phyloP scores from a whole-genome alignment of 1,140 invertebrate species.

The Homalodisca vitripennis region DNA sequence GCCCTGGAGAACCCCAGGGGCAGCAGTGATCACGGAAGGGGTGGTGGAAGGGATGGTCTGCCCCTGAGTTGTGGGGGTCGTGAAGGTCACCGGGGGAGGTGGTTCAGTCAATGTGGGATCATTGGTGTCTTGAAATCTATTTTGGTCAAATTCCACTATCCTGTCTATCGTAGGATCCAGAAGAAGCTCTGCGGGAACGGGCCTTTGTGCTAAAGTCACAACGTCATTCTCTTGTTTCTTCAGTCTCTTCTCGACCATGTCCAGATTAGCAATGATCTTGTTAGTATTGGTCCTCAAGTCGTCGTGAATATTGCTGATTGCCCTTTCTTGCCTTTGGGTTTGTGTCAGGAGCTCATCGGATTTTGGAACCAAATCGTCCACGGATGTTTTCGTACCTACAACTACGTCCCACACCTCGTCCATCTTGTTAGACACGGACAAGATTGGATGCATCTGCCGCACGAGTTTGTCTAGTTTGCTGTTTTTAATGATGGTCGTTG shows the following conservation, averaged over 20 bases:
- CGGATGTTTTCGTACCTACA: constrained; percentile 80
- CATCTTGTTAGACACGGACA: constrained; percentile 80
- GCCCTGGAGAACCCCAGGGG: constrained; percentile 49
- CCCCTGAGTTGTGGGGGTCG: constrained; percentile 34
- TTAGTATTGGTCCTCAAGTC: constrained; percentile 79
- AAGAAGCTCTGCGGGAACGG: constrained; percentile 63
- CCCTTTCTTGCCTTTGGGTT: constrained; percentile 80
- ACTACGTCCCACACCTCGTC: constrained; percentile 87
- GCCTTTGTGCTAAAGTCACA: constrained; percentile 65
- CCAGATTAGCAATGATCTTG: constrained; percentile 83
- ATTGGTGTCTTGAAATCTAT: constrained; percentile 29
- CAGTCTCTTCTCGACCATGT: constrained; percentile 77
- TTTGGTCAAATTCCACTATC: constrained; percentile 66
- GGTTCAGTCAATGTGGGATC: constrained; percentile 36
- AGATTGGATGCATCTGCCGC: constrained; percentile 75
- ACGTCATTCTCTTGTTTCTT: constrained; percentile 81
- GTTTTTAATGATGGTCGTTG: constrained; percentile 54
- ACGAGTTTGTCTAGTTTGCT: constrained; percentile 77
- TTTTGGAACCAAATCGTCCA: constrained; percentile 79
- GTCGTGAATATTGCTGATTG: constrained; percentile 82
- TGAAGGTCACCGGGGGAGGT: constrained; percentile 36
- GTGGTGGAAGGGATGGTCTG: constrained; percentile 44
- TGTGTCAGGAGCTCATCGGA: constrained; percentile 81
- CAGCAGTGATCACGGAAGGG: constrained; percentile 41
- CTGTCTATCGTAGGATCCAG: constrained; percentile 75